Percentiles rank a stretch among this genome's conserved stretches.
Conservation (phyloP, 2,888 invertebrate species). For the Trichacis sp. region DNA sequence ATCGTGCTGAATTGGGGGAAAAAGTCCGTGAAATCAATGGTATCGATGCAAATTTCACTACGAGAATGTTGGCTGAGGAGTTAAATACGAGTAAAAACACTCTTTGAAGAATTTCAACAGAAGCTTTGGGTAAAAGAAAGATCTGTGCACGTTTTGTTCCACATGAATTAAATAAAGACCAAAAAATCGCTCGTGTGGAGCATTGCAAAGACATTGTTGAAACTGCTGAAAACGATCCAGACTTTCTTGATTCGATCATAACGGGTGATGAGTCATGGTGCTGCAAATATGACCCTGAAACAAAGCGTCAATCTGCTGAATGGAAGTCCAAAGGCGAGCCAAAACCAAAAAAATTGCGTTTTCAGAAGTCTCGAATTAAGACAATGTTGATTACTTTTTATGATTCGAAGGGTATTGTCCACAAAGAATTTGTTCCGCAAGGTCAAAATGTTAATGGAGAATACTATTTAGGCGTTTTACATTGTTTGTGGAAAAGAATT, state of each 20-base stretch:
- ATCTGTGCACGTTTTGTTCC: too few relatives aligned
- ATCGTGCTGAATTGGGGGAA: too few relatives aligned
- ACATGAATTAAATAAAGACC: too few relatives aligned
- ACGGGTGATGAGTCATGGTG: constrained; percentile 2
- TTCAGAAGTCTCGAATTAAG: too few relatives aligned
- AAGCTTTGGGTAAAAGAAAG: too few relatives aligned
- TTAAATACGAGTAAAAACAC: too few relatives aligned
- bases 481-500: neutral
- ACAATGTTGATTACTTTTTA: neutral
- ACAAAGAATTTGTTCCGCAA: neutral
- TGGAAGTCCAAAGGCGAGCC: neutral
- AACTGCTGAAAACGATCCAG: neutral
- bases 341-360: neutral
- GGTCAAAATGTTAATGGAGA: neutral
- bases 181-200: too few relatives aligned
- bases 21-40: too few relatives aligned
- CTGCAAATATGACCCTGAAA: neutral
- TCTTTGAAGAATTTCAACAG: too few relatives aligned
- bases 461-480: neutral
- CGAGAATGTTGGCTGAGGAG: too few relatives aligned
- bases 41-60: too few relatives aligned
- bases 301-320: neutral
- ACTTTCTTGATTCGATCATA: neutral
- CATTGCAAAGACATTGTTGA: neutral
- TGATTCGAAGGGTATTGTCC: neutral